Evolutionary conservation across 2,888 invertebrate genomes (phyloP).

Genomic region (Tenthredo notha): DNA sequence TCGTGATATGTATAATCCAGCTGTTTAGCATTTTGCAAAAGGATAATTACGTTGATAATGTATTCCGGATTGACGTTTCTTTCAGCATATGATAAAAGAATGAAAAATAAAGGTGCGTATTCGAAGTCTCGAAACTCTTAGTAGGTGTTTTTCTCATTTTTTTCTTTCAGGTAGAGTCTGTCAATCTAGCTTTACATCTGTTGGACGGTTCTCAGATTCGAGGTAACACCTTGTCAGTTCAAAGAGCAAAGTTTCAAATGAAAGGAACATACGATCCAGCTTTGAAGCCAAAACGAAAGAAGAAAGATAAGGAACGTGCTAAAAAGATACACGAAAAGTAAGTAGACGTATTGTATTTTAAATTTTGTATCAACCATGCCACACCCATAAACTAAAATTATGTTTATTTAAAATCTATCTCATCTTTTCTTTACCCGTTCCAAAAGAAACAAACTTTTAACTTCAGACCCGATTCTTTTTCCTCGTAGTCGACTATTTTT

Average conservation of each 20-base stretch:
- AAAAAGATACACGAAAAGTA: constrained; percentile 95
- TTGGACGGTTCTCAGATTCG: constrained; percentile 92
- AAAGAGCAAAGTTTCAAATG: constrained; percentile 95
- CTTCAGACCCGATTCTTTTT: not conserved
- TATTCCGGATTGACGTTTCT: not conserved
- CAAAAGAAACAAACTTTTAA: constrained; percentile 11
- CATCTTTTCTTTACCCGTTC: not conserved
- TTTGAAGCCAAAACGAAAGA: constrained; percentile 93
- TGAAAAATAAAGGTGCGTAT: not conserved
- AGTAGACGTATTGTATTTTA: constrained; percentile 62
- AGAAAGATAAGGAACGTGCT: constrained; percentile 91
- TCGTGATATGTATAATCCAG: not conserved
- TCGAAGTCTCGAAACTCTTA: not conserved
- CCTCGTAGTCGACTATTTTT: not conserved
- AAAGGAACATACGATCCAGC: constrained; percentile 97
- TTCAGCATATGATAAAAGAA: not conserved
- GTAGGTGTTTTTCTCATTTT: constrained; percentile 40
- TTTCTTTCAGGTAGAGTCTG: constrained; percentile 89
- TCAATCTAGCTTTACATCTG: constrained; percentile 93
- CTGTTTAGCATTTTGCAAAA: not conserved
- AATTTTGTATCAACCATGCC: not conserved
- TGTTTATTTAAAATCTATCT: not conserved
- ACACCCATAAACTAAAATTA: not conserved
- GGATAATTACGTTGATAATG: not conserved
- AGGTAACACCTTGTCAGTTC: constrained; percentile 91